phyloP scores from a whole-genome alignment of 2,797 vertebrate genomes.

The Lithobates pipiens region DNA sequence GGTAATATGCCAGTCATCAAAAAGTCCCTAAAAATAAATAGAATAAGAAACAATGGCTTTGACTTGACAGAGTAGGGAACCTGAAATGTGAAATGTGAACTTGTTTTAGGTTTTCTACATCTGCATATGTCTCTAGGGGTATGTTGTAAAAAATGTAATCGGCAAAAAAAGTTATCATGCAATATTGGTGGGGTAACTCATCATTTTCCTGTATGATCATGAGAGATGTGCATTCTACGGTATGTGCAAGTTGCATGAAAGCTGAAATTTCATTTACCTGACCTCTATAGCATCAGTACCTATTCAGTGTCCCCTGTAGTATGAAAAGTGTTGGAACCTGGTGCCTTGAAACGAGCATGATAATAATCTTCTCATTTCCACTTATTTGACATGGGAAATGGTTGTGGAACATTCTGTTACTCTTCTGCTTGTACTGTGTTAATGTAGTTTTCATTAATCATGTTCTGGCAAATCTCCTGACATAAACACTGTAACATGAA shows the following conservation, averaged over 20 bases:
- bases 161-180: too few relatives aligned
- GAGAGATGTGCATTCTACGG: background rate
- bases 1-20: too few relatives aligned
- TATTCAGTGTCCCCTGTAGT: background rate
- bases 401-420: slow-evolving; percentile 41
- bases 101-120: too few relatives aligned
- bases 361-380: background rate
- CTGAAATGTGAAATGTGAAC: too few relatives aligned
- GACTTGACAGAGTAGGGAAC: too few relatives aligned
- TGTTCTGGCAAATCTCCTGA: slow-evolving; percentile 22
- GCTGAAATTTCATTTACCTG: background rate
- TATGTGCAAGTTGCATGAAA: background rate
- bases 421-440: slow-evolving; percentile 11
- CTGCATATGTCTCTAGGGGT: too few relatives aligned
- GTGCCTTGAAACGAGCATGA: background rate
- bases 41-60: too few relatives aligned
- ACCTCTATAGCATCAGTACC: background rate
- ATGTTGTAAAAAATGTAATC: too few relatives aligned
- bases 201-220: background rate
- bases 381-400: slow-evolving; percentile 2
- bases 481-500: slow-evolving; percentile 25
- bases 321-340: background rate
- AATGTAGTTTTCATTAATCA: slow-evolving; percentile 28
- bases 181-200: too few relatives aligned
- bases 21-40: too few relatives aligned